These are phyloP conservation scores for Salvelinus alpinus DNA, from an alignment of 2,113 vertebrate genomes.

Conservation along the genomic window DNA sequence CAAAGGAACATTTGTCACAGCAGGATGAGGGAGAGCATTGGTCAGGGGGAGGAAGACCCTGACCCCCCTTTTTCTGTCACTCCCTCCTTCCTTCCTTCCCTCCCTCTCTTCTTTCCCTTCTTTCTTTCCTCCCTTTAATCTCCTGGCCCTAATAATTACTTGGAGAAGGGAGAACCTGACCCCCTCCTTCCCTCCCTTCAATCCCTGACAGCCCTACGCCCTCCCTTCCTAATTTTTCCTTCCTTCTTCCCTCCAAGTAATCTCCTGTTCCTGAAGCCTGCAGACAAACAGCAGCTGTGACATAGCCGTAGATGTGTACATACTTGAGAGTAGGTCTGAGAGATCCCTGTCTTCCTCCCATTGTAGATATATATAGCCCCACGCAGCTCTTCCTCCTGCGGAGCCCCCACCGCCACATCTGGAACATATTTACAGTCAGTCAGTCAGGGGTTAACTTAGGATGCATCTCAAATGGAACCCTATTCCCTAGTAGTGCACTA, in stretches of 20 bases:
- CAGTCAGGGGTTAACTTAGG: constrained; percentile 1
- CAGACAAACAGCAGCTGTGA: constrained; percentile 3
- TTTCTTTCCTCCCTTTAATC: too few relatives aligned
- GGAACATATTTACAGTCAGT: constrained; percentile 23
- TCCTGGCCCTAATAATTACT: too few relatives aligned
- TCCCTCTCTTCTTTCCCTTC: background rate
- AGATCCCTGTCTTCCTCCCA: constrained; percentile 80
- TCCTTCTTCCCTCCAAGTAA: background rate
- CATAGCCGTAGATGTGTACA: background rate
- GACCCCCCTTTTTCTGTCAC: background rate
- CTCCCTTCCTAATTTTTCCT: too few relatives aligned
- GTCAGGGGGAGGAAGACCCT: background rate
- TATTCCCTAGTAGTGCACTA: too few relatives aligned
- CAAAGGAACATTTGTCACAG: background rate
- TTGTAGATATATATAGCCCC: constrained; percentile 89
- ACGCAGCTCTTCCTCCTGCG: constrained; percentile 80
- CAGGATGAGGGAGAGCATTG: background rate
- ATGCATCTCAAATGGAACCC: too few relatives aligned
- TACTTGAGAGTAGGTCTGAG: constrained; percentile 79
- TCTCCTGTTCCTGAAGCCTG: background rate
- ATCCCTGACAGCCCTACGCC: too few relatives aligned
- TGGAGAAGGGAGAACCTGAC: too few relatives aligned
- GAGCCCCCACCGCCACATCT: constrained; percentile 88
- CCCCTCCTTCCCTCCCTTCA: too few relatives aligned
- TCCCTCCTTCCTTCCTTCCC: background rate